These are phyloP conservation scores for human DNA, from an alignment of 2,113 vertebrate species.

Conservation along the genomic window DNA sequence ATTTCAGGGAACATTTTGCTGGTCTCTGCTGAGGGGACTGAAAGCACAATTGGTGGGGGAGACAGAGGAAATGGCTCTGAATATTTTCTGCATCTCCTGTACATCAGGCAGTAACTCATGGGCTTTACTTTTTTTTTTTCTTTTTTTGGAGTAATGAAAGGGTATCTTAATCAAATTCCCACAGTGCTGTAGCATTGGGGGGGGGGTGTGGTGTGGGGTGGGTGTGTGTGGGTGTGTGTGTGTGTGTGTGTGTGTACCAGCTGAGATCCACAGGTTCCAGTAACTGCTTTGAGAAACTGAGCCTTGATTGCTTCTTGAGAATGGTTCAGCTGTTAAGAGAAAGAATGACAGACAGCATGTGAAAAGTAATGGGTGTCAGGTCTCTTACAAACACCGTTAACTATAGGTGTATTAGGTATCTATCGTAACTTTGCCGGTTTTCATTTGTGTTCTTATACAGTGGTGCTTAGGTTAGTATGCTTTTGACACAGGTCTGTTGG, in stretches of 20 bases:
- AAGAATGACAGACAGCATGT: neutral
- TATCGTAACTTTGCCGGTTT: neutral
- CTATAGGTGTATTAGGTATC: neutral
- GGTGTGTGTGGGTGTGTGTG: too few relatives aligned
- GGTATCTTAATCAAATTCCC: neutral
- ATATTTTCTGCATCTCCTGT: constrained; percentile 31
- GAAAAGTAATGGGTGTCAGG: neutral
- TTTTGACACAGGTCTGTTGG: neutral
- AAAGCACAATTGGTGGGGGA: neutral
- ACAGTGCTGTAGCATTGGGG: neutral
- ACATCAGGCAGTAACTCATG: neutral
- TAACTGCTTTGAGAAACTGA: neutral
- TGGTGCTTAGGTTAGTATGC: neutral
- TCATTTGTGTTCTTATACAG: neutral
- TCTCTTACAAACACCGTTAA: neutral
- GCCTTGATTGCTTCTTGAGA: neutral
- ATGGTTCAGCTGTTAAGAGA: neutral
- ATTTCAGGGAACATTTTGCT: neutral
- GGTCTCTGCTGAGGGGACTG: neutral
- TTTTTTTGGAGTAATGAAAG: neutral
- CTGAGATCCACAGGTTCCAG: neutral
- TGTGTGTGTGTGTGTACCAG: neutral
- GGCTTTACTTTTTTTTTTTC: neutral
- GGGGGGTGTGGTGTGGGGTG: too few relatives aligned
- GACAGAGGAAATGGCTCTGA: neutral